phyloP scores from a whole-genome alignment of 2,888 invertebrate genomes.

The Drosophila seclusa region DNA sequence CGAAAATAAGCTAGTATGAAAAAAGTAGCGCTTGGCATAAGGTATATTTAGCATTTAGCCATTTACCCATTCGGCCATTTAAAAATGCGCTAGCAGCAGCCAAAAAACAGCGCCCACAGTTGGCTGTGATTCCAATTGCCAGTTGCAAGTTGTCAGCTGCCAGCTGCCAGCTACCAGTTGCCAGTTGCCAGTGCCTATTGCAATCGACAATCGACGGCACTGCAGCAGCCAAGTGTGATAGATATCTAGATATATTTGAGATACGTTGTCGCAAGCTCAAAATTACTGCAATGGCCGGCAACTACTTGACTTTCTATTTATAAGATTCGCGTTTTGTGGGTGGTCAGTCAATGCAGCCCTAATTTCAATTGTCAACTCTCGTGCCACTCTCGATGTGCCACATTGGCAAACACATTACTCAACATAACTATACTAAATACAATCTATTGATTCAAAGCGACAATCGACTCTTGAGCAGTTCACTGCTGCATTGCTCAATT shows the following conservation, averaged over 20 bases:
- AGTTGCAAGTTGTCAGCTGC: conserved; percentile 4
- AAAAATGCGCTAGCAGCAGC: conserved; percentile 63
- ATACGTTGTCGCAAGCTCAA: conserved; percentile 28
- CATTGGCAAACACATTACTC: conserved; percentile 1
- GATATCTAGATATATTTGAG: conserved; percentile 28
- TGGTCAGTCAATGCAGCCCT: conserved; percentile 30
- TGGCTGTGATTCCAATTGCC: conserved; percentile 30
- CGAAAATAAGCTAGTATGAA: conserved; percentile 16
- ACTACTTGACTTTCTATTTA: conserved; percentile 42
- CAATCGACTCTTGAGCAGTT: not conserved
- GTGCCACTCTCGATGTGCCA: conserved; percentile 15
- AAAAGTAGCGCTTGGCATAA: conserved; percentile 48
- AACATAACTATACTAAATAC: not conserved
- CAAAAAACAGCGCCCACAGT: conserved; percentile 19
- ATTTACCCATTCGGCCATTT: conserved; percentile 54
- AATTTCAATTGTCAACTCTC: conserved; percentile 37
- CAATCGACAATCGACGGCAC: conserved; percentile 17
- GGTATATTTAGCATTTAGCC: conserved; percentile 65
- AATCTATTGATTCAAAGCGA: not conserved
- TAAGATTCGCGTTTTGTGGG: conserved; percentile 40
- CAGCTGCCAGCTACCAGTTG: conserved; percentile 8
- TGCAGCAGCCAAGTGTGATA: conserved; percentile 22
- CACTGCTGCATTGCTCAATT: conserved; percentile 16
- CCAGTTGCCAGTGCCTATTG: conserved; percentile 1
- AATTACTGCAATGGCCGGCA: conserved; percentile 34